These are phyloP conservation scores for Netelia fuscicornis DNA, from an alignment of 2,888 invertebrate species.

Conservation along the genomic window DNA sequence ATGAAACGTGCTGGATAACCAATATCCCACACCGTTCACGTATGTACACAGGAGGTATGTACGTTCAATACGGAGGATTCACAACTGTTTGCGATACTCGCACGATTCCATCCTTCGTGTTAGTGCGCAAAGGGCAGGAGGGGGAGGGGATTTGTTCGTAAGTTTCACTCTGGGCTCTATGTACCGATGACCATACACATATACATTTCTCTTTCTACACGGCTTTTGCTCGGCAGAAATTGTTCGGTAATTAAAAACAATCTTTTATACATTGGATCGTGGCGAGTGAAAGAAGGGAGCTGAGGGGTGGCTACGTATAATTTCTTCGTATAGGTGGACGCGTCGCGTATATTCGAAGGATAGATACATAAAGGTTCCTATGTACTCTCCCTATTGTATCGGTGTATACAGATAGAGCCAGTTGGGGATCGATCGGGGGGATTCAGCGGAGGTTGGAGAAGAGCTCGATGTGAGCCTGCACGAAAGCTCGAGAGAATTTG, in stretches of 20 bases:
- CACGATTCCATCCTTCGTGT: not conserved
- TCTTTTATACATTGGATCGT: conserved; percentile 71
- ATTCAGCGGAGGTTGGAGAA: conserved; percentile 21
- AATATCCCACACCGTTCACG: conserved; percentile 67
- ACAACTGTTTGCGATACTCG: conserved; percentile 32
- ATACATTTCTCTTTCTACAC: conserved; percentile 5
- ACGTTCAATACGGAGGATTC: conserved; percentile 31
- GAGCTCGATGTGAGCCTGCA: conserved; percentile 30
- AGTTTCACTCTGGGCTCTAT: conserved; percentile 24
- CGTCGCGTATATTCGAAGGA: not conserved
- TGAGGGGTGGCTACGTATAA: not conserved
- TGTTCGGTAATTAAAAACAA: conserved; percentile 76
- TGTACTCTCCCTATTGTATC: not conserved
- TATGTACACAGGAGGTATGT: conserved; percentile 42
- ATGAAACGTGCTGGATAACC: conserved; percentile 72
- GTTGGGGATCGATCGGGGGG: conserved; percentile 26
- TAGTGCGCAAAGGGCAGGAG: not conserved
- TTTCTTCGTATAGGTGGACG: not conserved
- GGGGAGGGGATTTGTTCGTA: conserved; percentile 3
- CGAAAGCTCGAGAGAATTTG: conserved; percentile 36
- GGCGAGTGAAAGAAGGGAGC: conserved; percentile 29
- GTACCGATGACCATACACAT: conserved; percentile 20
- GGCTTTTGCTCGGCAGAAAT: conserved; percentile 57
- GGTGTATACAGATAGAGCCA: not conserved
- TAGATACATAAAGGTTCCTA: not conserved